These are phyloP conservation scores for Stenoptilia bipunctidactyla DNA, from an alignment of 2,888 invertebrate species.

Conservation along the genomic window DNA sequence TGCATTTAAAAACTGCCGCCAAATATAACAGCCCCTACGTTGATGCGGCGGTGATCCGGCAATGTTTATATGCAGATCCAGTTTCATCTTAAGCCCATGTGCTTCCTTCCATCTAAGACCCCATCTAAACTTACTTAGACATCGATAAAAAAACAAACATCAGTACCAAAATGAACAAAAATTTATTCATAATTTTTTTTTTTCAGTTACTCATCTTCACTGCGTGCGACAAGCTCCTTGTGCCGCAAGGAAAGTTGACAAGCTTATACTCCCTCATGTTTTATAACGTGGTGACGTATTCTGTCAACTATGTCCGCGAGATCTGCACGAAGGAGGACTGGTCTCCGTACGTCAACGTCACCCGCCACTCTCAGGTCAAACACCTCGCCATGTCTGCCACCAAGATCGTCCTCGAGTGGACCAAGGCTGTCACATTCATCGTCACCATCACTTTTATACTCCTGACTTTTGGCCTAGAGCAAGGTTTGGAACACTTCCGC, in stretches of 20 bases:
- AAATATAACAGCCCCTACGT: no score
- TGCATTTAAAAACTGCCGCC: no score
- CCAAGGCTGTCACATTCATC: conserved; percentile 83
- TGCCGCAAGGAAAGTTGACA: conserved; percentile 72
- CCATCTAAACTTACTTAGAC: no score
- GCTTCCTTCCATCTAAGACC: no score
- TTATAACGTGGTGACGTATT: conserved; percentile 85
- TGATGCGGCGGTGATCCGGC: no score
- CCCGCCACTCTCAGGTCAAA: conserved; percentile 78
- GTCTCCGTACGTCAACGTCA: conserved; percentile 81
- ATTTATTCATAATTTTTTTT: conserved; percentile 5
- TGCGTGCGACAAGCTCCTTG: conserved; percentile 77
- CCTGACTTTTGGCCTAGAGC: conserved; percentile 80
- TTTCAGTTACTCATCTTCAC: conserved; percentile 79
- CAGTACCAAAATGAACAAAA: background rate
- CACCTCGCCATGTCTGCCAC: conserved; percentile 87
- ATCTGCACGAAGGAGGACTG: conserved; percentile 81
- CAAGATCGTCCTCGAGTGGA: conserved; percentile 85
- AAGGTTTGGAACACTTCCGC: conserved; percentile 80
- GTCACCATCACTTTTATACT: conserved; percentile 83
- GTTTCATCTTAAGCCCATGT: no score
- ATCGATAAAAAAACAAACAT: no score
- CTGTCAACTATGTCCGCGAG: conserved; percentile 81
- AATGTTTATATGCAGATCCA: no score
- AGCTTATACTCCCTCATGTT: conserved; percentile 84